Evolutionary conservation across 2,797 vertebrate species (phyloP).

Genomic region (Sebastes oblongus): DNA sequence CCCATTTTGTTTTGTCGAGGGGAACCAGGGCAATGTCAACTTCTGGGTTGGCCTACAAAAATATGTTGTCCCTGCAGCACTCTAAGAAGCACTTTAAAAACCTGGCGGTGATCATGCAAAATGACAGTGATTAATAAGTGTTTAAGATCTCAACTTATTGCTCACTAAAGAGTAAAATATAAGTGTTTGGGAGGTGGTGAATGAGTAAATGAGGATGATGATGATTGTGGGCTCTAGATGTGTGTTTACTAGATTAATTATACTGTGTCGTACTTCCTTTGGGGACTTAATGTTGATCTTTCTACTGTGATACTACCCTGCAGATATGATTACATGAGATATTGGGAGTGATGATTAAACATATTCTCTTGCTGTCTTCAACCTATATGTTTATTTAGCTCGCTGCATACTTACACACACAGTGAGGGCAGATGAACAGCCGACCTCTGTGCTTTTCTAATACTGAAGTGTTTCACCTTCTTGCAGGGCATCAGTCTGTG

Average conservation of each 20-base stretch:
- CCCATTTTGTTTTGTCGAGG: too few relatives aligned
- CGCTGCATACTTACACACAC: not conserved
- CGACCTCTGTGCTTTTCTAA: not conserved
- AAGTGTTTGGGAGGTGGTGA: not conserved
- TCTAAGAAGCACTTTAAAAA: not conserved
- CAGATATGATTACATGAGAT: too few relatives aligned
- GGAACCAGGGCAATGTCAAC: too few relatives aligned
- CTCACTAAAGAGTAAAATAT: too few relatives aligned
- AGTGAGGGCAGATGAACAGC: not conserved
- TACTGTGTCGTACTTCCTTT: not conserved
- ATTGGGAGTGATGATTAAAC: too few relatives aligned
- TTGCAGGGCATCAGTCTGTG: not conserved
- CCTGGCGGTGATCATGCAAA: not conserved
- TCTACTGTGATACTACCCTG: not conserved
- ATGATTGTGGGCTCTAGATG: not conserved
- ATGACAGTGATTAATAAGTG: too few relatives aligned
- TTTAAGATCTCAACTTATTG: too few relatives aligned
- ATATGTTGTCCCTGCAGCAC: too few relatives aligned
- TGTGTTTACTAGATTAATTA: not conserved
- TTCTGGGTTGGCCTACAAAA: too few relatives aligned
- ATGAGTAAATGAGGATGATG: not conserved
- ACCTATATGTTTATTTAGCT: not conserved
- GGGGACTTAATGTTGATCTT: not conserved
- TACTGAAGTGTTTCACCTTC: not conserved
- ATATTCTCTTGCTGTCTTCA: not conserved